Percentiles rank a stretch among this genome's conserved stretches.
phyloP scores from a whole-genome alignment of 92 coral and sea anemone genomes.

The Phenganax subtilis region DNA sequence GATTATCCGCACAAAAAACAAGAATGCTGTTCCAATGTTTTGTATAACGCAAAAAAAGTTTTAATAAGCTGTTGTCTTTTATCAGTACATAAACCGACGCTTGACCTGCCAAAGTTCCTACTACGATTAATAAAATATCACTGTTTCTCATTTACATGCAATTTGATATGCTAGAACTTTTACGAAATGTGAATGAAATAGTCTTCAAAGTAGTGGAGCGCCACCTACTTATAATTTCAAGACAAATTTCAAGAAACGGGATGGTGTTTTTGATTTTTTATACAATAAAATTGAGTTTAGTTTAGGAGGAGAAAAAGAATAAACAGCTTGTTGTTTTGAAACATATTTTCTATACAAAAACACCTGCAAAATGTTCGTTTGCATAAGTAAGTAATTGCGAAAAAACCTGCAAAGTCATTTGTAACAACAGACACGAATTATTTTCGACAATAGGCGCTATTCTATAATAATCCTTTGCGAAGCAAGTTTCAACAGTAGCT shows the following conservation, averaged over 20 bases:
- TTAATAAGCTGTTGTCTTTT: neutral
- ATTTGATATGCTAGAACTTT: too few relatives aligned
- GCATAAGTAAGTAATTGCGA: slow-evolving; percentile 5
- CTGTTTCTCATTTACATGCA: too few relatives aligned
- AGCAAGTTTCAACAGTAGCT: too few relatives aligned
- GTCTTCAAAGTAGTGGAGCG: too few relatives aligned
- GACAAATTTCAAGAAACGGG: neutral
- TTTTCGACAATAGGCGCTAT: neutral
- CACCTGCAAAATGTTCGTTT: slow-evolving; percentile 42
- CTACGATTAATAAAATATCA: too few relatives aligned
- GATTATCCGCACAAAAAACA: neutral
- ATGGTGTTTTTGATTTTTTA: neutral
- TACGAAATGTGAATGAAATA: too few relatives aligned
- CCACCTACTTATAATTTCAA: too few relatives aligned
- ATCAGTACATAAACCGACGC: neutral
- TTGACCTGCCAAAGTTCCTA: too few relatives aligned
- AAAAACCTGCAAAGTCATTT: slow-evolving; percentile 11
- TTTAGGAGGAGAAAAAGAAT: neutral
- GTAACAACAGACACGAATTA: slow-evolving; percentile 4
- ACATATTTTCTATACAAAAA: slow-evolving; percentile 1
- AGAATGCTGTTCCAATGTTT: neutral
- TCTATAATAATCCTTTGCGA: too few relatives aligned
- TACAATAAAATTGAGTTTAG: neutral
- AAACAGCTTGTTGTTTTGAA: slow-evolving; percentile 3
- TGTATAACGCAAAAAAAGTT: neutral